Conservation (phyloP, 2,888 invertebrate species). For the Rapana venosa region DNA sequence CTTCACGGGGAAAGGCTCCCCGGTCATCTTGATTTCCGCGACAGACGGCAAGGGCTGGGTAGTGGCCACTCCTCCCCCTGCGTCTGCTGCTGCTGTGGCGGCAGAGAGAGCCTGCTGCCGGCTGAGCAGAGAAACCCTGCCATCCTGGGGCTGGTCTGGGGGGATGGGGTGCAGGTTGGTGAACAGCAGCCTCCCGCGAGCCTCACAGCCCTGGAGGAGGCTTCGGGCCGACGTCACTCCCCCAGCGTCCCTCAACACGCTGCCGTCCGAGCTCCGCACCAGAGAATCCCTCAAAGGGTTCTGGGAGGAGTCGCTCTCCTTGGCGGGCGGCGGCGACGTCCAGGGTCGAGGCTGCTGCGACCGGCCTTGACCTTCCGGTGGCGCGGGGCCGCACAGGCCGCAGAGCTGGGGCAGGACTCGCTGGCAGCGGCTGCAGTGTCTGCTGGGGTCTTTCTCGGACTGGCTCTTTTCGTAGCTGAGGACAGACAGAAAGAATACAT, state of each 20-base stretch:
- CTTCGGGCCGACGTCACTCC: background rate
- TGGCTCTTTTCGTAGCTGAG: background rate
- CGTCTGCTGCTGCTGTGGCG: too few species aligned
- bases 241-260: background rate
- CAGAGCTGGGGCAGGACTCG: background rate
- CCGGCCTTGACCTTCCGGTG: background rate
- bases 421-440: background rate
- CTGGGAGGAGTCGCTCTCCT: too few species aligned
- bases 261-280: background rate
- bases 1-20: background rate
- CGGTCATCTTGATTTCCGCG: background rate
- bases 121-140: background rate
- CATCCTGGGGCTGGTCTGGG: background rate
- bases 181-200: background rate
- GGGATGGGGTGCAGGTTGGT: background rate
- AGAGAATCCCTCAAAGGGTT: too few species aligned
- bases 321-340: background rate
- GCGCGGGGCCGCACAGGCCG: background rate
- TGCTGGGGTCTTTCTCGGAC: background rate
- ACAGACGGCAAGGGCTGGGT: background rate
- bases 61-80: too few species aligned
- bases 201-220: background rate
- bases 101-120: background rate
- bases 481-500: background rate
- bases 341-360: background rate